Evolutionary conservation across 2,113 vertebrate species (phyloP).

Genomic region (human (Homo sapiens)): DNA sequence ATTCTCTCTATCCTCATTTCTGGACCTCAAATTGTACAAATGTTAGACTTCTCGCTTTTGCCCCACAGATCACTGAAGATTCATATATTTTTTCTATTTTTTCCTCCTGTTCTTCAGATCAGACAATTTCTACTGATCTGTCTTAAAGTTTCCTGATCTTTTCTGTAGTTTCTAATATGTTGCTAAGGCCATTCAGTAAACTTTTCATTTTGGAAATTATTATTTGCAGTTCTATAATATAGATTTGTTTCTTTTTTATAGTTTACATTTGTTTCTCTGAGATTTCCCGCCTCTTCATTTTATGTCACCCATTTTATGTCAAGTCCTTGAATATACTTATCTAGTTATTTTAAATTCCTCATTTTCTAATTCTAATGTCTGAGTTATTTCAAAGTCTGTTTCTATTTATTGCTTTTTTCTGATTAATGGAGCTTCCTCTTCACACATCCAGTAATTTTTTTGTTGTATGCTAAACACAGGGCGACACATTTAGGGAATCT

Average conservation of each 20-base stretch:
- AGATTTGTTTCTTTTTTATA: neutral
- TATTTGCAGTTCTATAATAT: neutral
- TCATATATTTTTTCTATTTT: neutral
- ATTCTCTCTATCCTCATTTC: neutral
- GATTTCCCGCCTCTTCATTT: neutral
- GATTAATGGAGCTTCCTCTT: neutral
- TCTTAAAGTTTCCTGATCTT: neutral
- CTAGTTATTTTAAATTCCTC: neutral
- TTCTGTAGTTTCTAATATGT: neutral
- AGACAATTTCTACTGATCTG: neutral
- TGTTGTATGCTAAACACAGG: neutral
- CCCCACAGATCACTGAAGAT: neutral
- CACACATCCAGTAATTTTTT: neutral
- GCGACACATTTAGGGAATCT: neutral
- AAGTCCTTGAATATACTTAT: neutral
- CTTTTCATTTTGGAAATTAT: constrained; percentile 3
- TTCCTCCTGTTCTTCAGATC: neutral
- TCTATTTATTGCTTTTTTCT: neutral
- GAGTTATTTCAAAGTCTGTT: neutral
- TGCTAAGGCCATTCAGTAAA: neutral
- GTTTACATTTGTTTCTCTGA: neutral
- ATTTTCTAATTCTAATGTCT: neutral
- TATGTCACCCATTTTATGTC: neutral
- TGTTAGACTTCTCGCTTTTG: neutral
- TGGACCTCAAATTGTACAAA: neutral